Base-by-base conservation (phyloP, 2,888 invertebrate genomes). In the Boloria euphrosyne region DNA sequence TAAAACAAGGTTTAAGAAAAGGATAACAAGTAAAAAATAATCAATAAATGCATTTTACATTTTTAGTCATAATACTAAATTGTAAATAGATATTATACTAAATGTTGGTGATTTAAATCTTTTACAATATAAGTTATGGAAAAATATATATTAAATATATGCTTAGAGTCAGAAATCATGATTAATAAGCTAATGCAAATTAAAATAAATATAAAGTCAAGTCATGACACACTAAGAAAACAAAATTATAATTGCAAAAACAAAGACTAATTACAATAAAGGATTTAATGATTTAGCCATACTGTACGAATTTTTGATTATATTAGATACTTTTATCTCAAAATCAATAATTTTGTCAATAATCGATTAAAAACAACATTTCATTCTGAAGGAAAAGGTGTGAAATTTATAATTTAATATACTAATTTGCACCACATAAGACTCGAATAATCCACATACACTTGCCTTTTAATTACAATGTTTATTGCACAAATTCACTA, bases 281-380 rank as follows among this genome's bases (percentile, higher is more conserved):
- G 52, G n/a, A 38, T 13, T 13, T 0, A n/a, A 47, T 52, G 16
- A 17, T 38, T 18, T 7, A 3, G 18, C 13, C 13, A 17, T 52
- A 46, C 14, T 47, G 10, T n/a, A n/a, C 14, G 52, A 46, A 17
- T 10, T 47, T 13, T n/a, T 47, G 16, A 14, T 18, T 31, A 5
- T 18, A 13, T 47, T 44, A 51, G 50, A 62, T 16, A 62, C 38
- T 66, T 71, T 63, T 69, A 68, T 66, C 66, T 73, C 58, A 62
- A 68, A 75, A 80, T 82, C 78, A 77, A 80, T 80, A 80, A 73
- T 69, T 77, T 64, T 67, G 72, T 73, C 74, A 70, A 66, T 55
- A 67, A 71, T 31, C 58, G 57, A 75, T 72, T 73, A 75, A 78
- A 76, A 79, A 78, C 73, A 77, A 74, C 69, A 72, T 71, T 62